Evolutionary conservation across 2,888 invertebrate genomes (phyloP), one percentile per base, ranked within the genome.

Genomic region (Drosophila ustulata): DNA sequence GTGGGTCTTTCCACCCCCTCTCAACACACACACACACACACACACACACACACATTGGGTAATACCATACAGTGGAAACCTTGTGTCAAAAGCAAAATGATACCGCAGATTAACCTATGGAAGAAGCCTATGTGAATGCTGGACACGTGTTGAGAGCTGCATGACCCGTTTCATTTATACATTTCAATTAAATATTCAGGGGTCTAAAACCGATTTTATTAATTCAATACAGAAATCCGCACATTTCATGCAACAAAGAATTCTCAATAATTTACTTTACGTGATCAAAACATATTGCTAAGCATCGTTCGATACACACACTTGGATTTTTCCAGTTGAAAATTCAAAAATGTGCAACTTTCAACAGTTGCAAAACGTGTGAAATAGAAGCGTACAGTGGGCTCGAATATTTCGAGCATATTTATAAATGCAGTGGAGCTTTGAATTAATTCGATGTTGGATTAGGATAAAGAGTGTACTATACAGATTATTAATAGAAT

Each of bases 171-270:
- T 34, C 49, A 4, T 26, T 56, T 53, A 41, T 41, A 37, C 49
- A 65, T 57, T 62, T 66, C 82, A 81, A 77, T 87, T 81, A 77
- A 87, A 87, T 84, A 84, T 83, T 81, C 71, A 50, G 28, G 62
- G 52, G 45, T 47, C 25, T 37, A 46, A 63, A 50, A 52, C 65
- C 58, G 59, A 72, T 70, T 71, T 66, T 66, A 83, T 84, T 83
- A 84, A 84, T 83, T 83, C 72, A 83, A 65, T 53, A 57, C 46
- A 23, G 28, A 66, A 76, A 74, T 78, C 80, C 63, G 47, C 71
- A 76, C 71, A 76, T 65, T 80, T 71, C 76, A 59, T 68, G 66
- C 62, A 75, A 58, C 87, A 52, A 64, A 66, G 66, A 61, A 58
- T 64, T 51, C 63, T 77, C 65, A 77, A 88, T 85, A 77, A 85